A percentile compares a stretch with the other conserved stretches of the same genome.
Evolutionary conservation across 2,888 invertebrate species (phyloP).

Genomic region (Drosophila dives): DNA sequence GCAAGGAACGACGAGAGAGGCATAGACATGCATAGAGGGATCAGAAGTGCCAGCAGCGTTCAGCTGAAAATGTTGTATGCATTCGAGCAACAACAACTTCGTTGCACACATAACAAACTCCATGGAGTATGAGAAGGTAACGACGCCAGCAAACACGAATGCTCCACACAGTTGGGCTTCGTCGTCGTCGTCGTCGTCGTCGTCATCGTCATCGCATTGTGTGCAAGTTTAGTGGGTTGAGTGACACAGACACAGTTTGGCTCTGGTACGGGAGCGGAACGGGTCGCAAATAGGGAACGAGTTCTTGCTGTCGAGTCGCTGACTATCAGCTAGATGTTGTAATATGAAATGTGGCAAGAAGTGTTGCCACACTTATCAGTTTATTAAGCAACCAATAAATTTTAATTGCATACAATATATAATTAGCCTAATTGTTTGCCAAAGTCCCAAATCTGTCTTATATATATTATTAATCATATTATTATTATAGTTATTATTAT

Average conservation of each 20-base stretch:
- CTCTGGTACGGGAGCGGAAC: conserved; percentile 61
- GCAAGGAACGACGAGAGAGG: conserved; percentile 24
- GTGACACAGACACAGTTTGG: conserved; percentile 79
- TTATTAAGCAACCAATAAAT: not conserved
- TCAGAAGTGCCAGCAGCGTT: conserved; percentile 20
- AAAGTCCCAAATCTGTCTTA: not conserved
- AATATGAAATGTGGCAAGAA: conserved; percentile 37
- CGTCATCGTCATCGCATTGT: conserved; percentile 55
- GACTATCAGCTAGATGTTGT: conserved; percentile 39
- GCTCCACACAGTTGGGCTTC: conserved; percentile 46
- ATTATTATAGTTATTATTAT: too few relatives aligned
- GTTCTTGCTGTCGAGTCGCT: conserved; percentile 39
- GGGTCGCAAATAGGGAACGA: conserved; percentile 53
- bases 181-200: conserved; percentile 25
- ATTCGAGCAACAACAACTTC: conserved; percentile 4
- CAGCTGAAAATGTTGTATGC: conserved; percentile 51
- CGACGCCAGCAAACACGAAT: conserved; percentile 44
- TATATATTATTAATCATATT: not conserved
- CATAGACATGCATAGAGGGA: conserved; percentile 7
- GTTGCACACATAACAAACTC: conserved; percentile 6
- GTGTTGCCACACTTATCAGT: conserved; percentile 37
- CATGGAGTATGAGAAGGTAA: conserved; percentile 22
- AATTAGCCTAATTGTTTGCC: not conserved
- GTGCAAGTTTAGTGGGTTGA: conserved; percentile 78
- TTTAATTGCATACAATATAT: not conserved